Conservation (phyloP, 2,113 vertebrate species). For the Sardina pilchardus region DNA sequence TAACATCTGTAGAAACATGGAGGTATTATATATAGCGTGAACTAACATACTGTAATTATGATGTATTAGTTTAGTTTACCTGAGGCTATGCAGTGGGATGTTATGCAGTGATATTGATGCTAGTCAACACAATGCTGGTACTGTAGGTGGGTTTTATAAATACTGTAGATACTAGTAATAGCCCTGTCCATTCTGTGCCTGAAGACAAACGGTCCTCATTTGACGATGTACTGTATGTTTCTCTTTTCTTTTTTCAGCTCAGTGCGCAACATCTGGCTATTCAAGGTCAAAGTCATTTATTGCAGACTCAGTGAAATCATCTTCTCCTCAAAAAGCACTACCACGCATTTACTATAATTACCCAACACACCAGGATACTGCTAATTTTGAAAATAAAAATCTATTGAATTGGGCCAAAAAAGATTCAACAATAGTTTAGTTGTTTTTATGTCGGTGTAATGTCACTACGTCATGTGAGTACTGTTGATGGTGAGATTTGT, state of each 20-base stretch:
- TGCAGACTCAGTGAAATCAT: background rate
- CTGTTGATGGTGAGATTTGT: background rate
- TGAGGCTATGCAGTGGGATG: conserved; percentile 36
- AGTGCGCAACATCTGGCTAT: background rate
- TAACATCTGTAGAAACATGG: background rate
- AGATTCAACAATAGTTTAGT: background rate
- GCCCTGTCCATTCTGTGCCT: too few species aligned
- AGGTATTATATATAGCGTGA: background rate
- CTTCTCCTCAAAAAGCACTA: background rate
- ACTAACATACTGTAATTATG: background rate
- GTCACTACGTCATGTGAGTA: background rate
- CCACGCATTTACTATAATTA: background rate
- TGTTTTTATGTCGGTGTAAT: background rate
- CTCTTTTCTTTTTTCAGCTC: background rate
- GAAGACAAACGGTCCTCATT: background rate
- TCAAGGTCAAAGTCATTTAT: background rate
- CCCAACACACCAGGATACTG: background rate
- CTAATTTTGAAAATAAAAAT: background rate
- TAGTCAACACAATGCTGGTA: background rate
- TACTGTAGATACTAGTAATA: too few species aligned
- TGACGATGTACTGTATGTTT: background rate
- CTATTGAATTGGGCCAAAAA: background rate
- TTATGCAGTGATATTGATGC: background rate
- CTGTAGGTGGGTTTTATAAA: background rate
- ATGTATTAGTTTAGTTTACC: conserved; percentile 52